Conservation (phyloP, 1,140 invertebrate species). For the Sipha flava region DNA sequence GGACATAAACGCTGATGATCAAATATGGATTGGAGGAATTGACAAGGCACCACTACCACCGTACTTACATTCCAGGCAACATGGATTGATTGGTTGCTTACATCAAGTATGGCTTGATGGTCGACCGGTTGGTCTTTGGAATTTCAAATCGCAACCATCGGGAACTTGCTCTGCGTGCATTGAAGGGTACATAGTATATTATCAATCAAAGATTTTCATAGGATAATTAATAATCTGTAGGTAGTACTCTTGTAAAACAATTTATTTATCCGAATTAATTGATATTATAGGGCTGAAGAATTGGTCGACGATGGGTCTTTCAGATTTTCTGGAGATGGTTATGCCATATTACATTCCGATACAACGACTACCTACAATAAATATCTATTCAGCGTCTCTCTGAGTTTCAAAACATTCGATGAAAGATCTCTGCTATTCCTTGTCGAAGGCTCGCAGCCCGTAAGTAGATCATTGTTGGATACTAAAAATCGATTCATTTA, state of each 20-base stretch:
- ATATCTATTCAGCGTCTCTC: constrained; percentile 63
- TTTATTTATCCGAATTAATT: no score
- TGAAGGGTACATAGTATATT: constrained; percentile 52
- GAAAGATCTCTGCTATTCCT: constrained; percentile 80
- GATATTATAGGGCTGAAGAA: constrained; percentile 48
- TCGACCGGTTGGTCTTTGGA: constrained; percentile 75
- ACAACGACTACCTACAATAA: constrained; percentile 57
- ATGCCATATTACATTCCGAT: constrained; percentile 57
- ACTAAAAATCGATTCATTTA: constrained; percentile 35
- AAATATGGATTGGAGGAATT: constrained; percentile 53
- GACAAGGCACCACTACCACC: constrained; percentile 42
- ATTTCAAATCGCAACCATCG: constrained; percentile 61
- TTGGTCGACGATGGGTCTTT: constrained; percentile 49
- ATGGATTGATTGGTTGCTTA: constrained; percentile 63
- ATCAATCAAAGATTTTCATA: neutral
- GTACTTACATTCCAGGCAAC: constrained; percentile 38
- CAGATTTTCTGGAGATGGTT: constrained; percentile 69
- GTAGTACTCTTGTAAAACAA: no score
- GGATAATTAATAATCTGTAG: no score
- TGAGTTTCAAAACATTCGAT: constrained; percentile 78
- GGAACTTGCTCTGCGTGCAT: constrained; percentile 65
- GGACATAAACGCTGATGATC: constrained; percentile 48
- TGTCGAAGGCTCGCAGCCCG: constrained; percentile 47
- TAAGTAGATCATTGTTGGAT: constrained; percentile 34
- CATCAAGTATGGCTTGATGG: constrained; percentile 69